These are phyloP conservation scores for Leuciscus idus DNA, from an alignment of 2,113 vertebrate species.

Conservation along the genomic window DNA sequence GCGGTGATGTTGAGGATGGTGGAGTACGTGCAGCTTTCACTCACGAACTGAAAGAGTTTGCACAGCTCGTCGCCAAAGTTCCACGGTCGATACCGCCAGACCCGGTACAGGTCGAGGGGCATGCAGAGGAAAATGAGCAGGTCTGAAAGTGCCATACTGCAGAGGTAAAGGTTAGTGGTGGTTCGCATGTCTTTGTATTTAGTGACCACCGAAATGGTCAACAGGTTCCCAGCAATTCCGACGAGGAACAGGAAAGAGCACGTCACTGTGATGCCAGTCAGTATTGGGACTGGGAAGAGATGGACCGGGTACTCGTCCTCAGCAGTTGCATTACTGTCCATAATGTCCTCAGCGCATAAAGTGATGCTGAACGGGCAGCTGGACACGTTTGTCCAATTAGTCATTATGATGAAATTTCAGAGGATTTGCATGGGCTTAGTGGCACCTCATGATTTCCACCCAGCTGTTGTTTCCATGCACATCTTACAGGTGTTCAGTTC, in stretches of 20 bases:
- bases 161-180: slow-evolving; percentile 95
- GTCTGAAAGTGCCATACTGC: slow-evolving; percentile 96
- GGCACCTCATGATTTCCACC: background rate
- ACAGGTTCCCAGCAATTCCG: slow-evolving; percentile 88
- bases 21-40: slow-evolving; percentile 95
- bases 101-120: slow-evolving; percentile 93
- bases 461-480: background rate
- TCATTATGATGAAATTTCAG: slow-evolving; percentile 73
- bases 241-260: slow-evolving; percentile 87
- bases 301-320: slow-evolving; percentile 69
- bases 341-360: slow-evolving; percentile 55
- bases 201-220: slow-evolving; percentile 91
- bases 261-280: slow-evolving; percentile 84
- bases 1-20: slow-evolving; percentile 96
- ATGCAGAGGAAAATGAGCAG: slow-evolving; percentile 95
- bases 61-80: slow-evolving; percentile 89
- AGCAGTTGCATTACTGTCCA: slow-evolving; percentile 62
- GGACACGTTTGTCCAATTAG: slow-evolving; percentile 74
- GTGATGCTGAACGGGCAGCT: slow-evolving; percentile 74
- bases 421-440: background rate
- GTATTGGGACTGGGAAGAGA: slow-evolving; percentile 86
- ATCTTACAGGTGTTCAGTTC: slow-evolving; percentile 23
- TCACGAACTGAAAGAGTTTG: slow-evolving; percentile 96
- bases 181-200: slow-evolving; percentile 93
- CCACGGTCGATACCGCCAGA: slow-evolving; percentile 97